A percentile compares a stretch with the other conserved stretches of the same genome.
These are phyloP conservation scores for Penaeus indicus DNA, from an alignment of 1,140 invertebrate genomes.

Conservation along the genomic window DNA sequence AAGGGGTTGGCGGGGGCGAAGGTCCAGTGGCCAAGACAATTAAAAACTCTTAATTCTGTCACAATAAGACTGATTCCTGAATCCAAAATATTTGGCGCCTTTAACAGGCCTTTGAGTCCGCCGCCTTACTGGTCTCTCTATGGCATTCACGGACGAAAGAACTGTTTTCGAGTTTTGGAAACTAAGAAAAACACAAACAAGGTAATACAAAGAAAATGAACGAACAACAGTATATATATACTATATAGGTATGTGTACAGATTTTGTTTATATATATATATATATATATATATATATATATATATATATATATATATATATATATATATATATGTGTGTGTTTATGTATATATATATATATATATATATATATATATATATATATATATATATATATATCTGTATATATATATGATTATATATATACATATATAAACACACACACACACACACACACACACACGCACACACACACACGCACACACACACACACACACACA, in stretches of 20 bases:
- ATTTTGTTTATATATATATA: neutral
- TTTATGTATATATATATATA: conserved; percentile 15
- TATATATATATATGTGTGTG: conserved; percentile 1
- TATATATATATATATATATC: conserved; percentile 21
- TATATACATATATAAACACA: neutral
- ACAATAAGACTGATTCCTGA: conserved; percentile 54
- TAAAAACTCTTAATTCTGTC: conserved; percentile 49
- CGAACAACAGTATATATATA: no score
- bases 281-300: neutral
- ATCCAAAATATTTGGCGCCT: conserved; percentile 41
- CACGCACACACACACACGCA: neutral
- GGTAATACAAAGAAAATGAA: no score
- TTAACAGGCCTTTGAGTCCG: conserved; percentile 35
- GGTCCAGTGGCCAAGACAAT: conserved; percentile 29
- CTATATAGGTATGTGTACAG: neutral
- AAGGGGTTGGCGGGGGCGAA: conserved; percentile 36
- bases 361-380: conserved; percentile 32
- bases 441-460: neutral
- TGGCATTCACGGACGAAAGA: no score
- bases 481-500: conserved; percentile 1
- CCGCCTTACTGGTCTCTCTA: conserved; percentile 10
- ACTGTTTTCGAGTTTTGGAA: no score
- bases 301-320: conserved; percentile 18
- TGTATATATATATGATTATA: neutral
- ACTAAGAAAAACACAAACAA: no score